These are phyloP conservation scores for Fissipunctia ypsillon DNA, from an alignment of 2,888 invertebrate species.

Conservation along the genomic window DNA sequence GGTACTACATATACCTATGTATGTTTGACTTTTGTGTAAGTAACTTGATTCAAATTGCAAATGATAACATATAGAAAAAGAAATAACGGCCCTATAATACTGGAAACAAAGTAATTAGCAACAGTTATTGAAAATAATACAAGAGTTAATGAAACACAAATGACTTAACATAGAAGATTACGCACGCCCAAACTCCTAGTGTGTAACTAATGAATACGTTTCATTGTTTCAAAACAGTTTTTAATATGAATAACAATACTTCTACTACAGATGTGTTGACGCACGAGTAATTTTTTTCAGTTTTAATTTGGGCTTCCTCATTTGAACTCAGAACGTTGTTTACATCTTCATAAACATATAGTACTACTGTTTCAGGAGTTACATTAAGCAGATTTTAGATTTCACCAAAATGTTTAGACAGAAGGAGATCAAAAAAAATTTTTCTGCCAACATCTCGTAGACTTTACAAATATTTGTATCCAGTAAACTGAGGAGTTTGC, in stretches of 20 bases:
- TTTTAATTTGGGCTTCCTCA: conserved; percentile 20
- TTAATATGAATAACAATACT: conserved; percentile 42
- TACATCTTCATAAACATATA: conserved; percentile 12
- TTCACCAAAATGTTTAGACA: conserved; percentile 21
- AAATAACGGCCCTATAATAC: neutral
- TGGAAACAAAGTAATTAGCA: conserved; percentile 28
- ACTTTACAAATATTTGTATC: conserved; percentile 30
- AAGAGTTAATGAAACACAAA: conserved; percentile 53
- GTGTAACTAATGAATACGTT: conserved; percentile 65
- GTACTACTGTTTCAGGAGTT: neutral
- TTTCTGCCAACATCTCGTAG: conserved; percentile 15
- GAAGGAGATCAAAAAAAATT: conserved; percentile 18
- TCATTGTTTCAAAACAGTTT: conserved; percentile 63
- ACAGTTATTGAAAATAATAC: conserved; percentile 44
- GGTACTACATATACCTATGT: too few relatives aligned
- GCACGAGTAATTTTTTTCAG: conserved; percentile 25
- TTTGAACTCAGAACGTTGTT: conserved; percentile 4
- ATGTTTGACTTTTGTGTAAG: neutral
- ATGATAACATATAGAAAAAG: neutral
- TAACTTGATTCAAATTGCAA: neutral
- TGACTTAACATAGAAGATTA: conserved; percentile 62
- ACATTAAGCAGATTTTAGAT: conserved; percentile 26
- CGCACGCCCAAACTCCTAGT: conserved; percentile 56
- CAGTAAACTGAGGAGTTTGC: conserved; percentile 42
- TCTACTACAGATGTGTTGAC: conserved; percentile 5